Percentiles rank a stretch among this genome's conserved stretches.
Evolutionary conservation across 2,113 vertebrate genomes (phyloP).

Genomic region (Petroica traversi): DNA sequence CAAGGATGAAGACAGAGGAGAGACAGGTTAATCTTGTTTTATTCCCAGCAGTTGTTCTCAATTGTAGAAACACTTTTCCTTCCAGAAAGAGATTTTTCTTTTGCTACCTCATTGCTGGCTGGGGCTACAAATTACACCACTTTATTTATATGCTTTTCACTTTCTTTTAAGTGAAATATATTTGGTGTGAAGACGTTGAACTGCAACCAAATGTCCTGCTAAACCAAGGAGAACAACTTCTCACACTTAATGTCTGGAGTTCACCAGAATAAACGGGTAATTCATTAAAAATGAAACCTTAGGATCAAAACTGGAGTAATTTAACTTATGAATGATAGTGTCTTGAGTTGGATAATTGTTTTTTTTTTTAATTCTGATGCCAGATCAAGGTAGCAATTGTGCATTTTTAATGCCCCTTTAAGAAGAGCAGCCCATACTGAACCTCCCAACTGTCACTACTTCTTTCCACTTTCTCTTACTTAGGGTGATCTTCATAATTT

Average conservation of each 20-base stretch:
- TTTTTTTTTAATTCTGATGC: background rate
- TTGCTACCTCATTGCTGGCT: background rate
- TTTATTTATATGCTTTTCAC: background rate
- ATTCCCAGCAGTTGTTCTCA: background rate
- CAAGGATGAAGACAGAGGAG: background rate
- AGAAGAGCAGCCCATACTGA: background rate
- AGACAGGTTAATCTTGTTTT: background rate
- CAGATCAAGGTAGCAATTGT: background rate
- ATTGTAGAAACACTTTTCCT: background rate
- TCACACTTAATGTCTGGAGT: background rate
- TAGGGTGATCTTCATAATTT: background rate
- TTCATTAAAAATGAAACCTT: background rate
- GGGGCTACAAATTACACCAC: background rate
- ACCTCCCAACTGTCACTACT: background rate
- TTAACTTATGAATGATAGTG: background rate
- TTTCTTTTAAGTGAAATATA: background rate
- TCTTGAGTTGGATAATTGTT: background rate
- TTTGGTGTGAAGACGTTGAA: background rate
- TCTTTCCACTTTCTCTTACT: background rate
- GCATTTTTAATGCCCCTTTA: background rate
- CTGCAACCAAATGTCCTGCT: background rate
- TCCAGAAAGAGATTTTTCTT: background rate
- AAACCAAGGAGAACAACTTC: background rate
- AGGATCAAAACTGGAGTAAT: background rate
- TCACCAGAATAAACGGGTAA: background rate